Evolutionary conservation across 2,888 invertebrate species (phyloP).

Genomic region (Melanargia galathea): DNA sequence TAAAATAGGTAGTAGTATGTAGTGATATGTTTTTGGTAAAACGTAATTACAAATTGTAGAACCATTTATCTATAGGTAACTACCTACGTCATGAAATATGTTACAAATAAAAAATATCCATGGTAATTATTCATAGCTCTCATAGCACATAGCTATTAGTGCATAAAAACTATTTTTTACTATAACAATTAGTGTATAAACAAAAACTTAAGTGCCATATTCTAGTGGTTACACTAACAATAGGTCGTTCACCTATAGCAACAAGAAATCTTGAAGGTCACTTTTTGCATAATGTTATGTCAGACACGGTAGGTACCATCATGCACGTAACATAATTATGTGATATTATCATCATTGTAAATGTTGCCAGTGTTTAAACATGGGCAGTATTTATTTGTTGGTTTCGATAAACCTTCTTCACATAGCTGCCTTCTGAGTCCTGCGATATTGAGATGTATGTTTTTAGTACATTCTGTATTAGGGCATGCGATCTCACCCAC

Average conservation of each 20-base stretch:
- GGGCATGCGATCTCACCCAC: too few species aligned
- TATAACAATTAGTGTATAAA: background rate
- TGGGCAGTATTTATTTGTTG: background rate
- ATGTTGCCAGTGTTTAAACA: background rate
- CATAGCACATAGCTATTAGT: background rate
- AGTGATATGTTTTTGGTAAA: too few species aligned
- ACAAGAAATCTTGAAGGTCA: constrained; percentile 53
- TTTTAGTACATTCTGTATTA: too few species aligned
- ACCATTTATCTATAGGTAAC: too few species aligned
- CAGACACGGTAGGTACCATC: constrained; percentile 34
- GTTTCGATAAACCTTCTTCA: too few species aligned
- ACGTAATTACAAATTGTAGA: too few species aligned
- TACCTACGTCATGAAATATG: too few species aligned
- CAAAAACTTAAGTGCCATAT: constrained; percentile 3
- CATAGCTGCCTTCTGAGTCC: too few species aligned
- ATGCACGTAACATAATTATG: background rate
- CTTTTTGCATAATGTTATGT: constrained; percentile 46
- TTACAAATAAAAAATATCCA: too few species aligned
- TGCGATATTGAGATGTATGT: too few species aligned
- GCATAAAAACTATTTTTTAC: constrained; percentile 6
- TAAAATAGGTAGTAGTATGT: too few species aligned
- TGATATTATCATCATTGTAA: background rate
- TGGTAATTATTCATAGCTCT: too few species aligned
- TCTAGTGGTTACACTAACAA: constrained; percentile 41
- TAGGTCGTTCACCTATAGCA: constrained; percentile 61